Evolutionary conservation across 2,797 vertebrate genomes (phyloP).

Genomic region (Erpetoichthys calabaricus): DNA sequence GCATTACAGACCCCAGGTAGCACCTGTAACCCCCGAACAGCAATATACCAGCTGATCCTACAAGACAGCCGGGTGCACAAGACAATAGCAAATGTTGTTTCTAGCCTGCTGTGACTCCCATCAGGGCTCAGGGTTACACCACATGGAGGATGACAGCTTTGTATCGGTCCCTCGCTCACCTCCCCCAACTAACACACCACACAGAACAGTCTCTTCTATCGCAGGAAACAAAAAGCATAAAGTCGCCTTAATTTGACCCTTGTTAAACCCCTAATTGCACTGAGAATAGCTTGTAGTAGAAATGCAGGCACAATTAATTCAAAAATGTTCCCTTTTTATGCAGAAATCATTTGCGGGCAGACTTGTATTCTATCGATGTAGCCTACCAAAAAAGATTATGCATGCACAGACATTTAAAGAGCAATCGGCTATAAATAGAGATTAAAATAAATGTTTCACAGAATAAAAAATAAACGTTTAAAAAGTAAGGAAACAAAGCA

Average conservation of each 20-base stretch:
- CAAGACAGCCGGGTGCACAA: constrained; percentile 38
- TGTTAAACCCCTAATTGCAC: constrained; percentile 91
- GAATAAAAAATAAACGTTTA: too few species aligned
- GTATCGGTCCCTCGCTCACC: constrained; percentile 40
- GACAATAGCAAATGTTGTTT: constrained; percentile 44
- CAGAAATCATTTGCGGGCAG: constrained; percentile 49
- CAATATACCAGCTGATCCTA: constrained; percentile 38
- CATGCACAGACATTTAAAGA: too few species aligned
- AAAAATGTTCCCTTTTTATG: constrained; percentile 45
- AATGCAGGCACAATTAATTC: constrained; percentile 60
- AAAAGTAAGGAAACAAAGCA: too few species aligned
- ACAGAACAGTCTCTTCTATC: constrained; percentile 53
- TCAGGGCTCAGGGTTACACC: constrained; percentile 36
- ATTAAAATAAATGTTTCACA: too few species aligned
- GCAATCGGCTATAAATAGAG: too few species aligned
- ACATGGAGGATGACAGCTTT: constrained; percentile 46
- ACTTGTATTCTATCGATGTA: constrained; percentile 32
- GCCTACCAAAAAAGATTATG: constrained; percentile 36
- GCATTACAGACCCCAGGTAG: constrained; percentile 43
- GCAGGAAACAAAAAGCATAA: constrained; percentile 70
- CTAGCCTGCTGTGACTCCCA: constrained; percentile 45
- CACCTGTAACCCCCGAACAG: constrained; percentile 53
- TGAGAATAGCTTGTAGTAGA: constrained; percentile 55
- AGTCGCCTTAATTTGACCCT: constrained; percentile 81
- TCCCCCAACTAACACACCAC: constrained; percentile 36